These are phyloP conservation scores for Parasteatoda lunata DNA, from an alignment of 2,888 invertebrate genomes.

Conservation along the genomic window DNA sequence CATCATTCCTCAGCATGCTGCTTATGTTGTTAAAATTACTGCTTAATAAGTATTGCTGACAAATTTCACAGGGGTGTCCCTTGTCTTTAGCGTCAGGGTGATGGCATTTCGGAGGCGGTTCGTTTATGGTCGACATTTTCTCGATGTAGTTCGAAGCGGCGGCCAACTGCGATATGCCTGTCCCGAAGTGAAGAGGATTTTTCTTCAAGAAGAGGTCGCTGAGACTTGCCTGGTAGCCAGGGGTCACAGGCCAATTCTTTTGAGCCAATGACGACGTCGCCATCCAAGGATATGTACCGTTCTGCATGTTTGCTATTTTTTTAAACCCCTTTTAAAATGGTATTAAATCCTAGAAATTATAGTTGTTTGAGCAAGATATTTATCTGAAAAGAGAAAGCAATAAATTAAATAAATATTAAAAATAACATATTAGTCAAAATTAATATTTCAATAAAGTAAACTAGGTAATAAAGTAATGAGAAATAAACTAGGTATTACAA, in stretches of 20 bases:
- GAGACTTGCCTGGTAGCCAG: constrained; percentile 70
- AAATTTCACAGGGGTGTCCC: constrained; percentile 70
- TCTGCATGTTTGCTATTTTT: constrained; percentile 68
- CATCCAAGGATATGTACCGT: constrained; percentile 71
- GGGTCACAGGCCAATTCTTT: constrained; percentile 67
- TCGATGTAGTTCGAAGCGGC: constrained; percentile 71
- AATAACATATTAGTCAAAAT: not conserved
- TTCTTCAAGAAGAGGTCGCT: constrained; percentile 71
- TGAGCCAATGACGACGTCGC: constrained; percentile 69
- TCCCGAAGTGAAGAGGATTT: constrained; percentile 69
- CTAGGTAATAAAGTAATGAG: too few species aligned
- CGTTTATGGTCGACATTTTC: constrained; percentile 70
- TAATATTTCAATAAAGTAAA: not conserved
- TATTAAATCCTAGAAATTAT: constrained; percentile 19
- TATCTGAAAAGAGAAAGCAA: constrained; percentile 24
- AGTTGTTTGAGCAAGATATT: constrained; percentile 47
- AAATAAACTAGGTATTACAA: too few species aligned
- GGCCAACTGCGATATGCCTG: constrained; percentile 70
- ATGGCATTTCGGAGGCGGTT: constrained; percentile 69
- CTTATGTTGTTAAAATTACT: constrained; percentile 22
- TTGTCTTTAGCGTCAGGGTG: constrained; percentile 70
- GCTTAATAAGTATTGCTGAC: constrained; percentile 68
- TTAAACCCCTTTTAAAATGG: constrained; percentile 6
- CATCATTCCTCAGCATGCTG: constrained; percentile 58
- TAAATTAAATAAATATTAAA: not conserved